Conservation (phyloP, 2,888 invertebrate species). For the Protodeltote pygarga region DNA sequence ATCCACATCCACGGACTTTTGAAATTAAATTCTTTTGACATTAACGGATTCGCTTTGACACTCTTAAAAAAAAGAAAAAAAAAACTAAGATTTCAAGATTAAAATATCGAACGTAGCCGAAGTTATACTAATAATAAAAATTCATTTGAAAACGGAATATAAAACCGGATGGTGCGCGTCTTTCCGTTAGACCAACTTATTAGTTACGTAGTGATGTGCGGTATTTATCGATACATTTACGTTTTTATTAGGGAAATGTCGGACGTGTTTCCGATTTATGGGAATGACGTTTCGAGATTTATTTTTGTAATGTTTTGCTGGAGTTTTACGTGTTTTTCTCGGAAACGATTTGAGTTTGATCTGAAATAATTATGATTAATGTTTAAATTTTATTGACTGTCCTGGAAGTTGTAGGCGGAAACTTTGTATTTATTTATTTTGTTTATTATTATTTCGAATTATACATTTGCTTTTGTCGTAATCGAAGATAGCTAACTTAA, state of each 20-base stretch:
- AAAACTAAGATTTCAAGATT: slow-evolving; percentile 5
- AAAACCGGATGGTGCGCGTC: slow-evolving; percentile 39
- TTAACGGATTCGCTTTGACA: too few relatives aligned
- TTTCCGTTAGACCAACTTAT: slow-evolving; percentile 51
- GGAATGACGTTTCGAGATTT: neutral
- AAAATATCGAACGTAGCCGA: slow-evolving; percentile 19
- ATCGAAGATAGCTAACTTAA: too few relatives aligned
- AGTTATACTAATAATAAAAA: slow-evolving; percentile 13
- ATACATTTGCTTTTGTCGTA: too few relatives aligned
- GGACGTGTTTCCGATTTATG: slow-evolving; percentile 1
- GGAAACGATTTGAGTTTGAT: too few relatives aligned
- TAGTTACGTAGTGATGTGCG: slow-evolving; percentile 39
- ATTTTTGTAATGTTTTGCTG: neutral
- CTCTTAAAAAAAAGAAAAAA: too few relatives aligned
- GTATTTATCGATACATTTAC: slow-evolving; percentile 37
- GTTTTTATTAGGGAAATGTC: slow-evolving; percentile 13
- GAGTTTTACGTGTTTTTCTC: neutral
- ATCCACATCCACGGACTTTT: too few relatives aligned
- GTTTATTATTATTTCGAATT: too few relatives aligned
- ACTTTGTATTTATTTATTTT: too few relatives aligned
- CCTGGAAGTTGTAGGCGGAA: too few relatives aligned
- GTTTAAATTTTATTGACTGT: too few relatives aligned
- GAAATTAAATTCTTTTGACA: too few relatives aligned
- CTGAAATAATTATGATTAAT: too few relatives aligned
- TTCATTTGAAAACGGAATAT: slow-evolving; percentile 25